Conservation (phyloP, 2,888 invertebrate genomes). For the Luffia ferchaultella region DNA sequence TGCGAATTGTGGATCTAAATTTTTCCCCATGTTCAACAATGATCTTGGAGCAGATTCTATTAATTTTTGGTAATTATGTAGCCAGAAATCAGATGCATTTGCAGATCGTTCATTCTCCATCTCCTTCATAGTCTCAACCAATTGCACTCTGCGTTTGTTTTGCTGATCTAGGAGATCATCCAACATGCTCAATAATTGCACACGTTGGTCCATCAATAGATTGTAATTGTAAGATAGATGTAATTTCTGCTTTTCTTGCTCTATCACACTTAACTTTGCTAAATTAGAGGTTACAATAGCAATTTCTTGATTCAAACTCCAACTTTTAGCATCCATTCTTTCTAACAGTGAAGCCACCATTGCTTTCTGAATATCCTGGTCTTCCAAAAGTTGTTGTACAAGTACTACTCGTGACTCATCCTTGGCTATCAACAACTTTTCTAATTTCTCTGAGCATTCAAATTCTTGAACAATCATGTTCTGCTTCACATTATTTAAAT, state of each 20-base stretch:
- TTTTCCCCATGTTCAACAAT: slow-evolving; percentile 66
- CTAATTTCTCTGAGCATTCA: slow-evolving; percentile 67
- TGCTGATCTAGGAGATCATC: slow-evolving; percentile 75
- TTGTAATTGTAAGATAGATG: slow-evolving; percentile 74
- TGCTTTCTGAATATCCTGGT: slow-evolving; percentile 76
- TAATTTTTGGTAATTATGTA: slow-evolving; percentile 83
- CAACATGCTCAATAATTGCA: slow-evolving; percentile 71
- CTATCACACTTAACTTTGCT: slow-evolving; percentile 74
- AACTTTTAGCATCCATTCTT: slow-evolving; percentile 76
- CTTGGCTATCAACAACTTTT: slow-evolving; percentile 67
- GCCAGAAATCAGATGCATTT: slow-evolving; percentile 71
- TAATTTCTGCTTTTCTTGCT: slow-evolving; percentile 74
- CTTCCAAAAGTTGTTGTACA: slow-evolving; percentile 69
- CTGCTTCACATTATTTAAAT: slow-evolving; percentile 71
- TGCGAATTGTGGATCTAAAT: slow-evolving; percentile 72
- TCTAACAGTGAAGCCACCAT: slow-evolving; percentile 76
- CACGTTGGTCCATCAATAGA: slow-evolving; percentile 73
- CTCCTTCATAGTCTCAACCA: slow-evolving; percentile 72
- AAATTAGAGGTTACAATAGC: slow-evolving; percentile 75
- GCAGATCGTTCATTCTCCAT: slow-evolving; percentile 69
- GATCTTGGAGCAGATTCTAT: slow-evolving; percentile 78
- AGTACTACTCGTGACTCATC: slow-evolving; percentile 68
- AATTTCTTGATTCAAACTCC: slow-evolving; percentile 81
- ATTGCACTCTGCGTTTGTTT: slow-evolving; percentile 69
- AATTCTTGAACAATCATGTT: slow-evolving; percentile 65